Evolutionary conservation across 2,888 invertebrate species (phyloP), one percentile per base, ranked within the genome.

Genomic region (Escarpia spicata): DNA sequence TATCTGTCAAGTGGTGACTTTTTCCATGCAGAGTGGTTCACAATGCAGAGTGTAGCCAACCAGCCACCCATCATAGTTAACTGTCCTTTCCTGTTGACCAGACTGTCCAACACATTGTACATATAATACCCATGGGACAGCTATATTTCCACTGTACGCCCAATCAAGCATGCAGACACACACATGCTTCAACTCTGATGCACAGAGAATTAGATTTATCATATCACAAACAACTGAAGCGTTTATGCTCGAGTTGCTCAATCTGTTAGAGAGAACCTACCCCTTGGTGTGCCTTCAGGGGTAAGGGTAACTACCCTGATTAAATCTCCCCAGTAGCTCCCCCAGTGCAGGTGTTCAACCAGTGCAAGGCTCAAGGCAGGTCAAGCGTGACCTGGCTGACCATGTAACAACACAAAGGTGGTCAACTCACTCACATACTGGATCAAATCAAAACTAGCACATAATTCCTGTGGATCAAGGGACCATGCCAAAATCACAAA

Each of bases 301-400:
- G 75, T 75, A n/a, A 75, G 75, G 75, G 75, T 26, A 75, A n/a
- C 75, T n/a, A 75, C 75, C 75, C 75, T 75, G 75, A 75, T 75
- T 75, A 75, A 4, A 75, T 75, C 75, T 75, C 75, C 60, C 75
- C 75, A 75, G 75, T 75, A 26, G 75, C 75, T 75, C 19, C 75
- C 75, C 75, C 75, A 75, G n/a, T 75, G 19, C 75, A 26, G 75
- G n/a, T 75, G 26, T 75, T 75, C 75, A 75, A 26, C 60, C 19
- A 75, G 75, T 26, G 19, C 19, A 75, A 26, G 15, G 19, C 75
- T 75, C 4, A n/a, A 26, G 26, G 12, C 75, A 4, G 6, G 6
- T 26, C 75, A 75, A 4, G 19, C n/a, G 26, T 75, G 75, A 75
- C 75, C 75, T 75, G 6, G 75, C 75, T n/a, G n/a, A 3, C 75